Base-by-base conservation (phyloP, 2,888 invertebrate species). In the Schizaphis graminum region DNA sequence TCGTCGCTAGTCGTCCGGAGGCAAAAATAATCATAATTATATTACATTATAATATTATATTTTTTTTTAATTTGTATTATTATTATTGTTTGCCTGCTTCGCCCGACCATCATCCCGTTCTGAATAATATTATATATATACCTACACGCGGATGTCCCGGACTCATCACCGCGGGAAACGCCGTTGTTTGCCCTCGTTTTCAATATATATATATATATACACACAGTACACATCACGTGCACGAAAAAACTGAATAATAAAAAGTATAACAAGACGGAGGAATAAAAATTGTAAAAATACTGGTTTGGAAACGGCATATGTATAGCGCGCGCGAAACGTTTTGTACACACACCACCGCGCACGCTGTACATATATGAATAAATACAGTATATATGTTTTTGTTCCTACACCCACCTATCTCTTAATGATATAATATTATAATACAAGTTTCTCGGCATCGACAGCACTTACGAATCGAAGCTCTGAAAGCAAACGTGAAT, bases 121-220 rank as follows among this genome's bases (percentile, higher is more conserved):
- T 44, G 86, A 16, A 35, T 28, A 53, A 21, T 53, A 53, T 53
- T 53, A 53, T n/a, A 44, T n/a, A n/a, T 44, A n/a, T 77, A 35
- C 16, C 16, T 77, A 86, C 10, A 56, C 41, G 16, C 13, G 13
- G 41, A 21, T 21, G 35, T 35, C 35, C 35, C 77, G 77, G 77
- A 77, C 77, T 89, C 91, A 85, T 28, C 91, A 13, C 49, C 26
- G 5, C 56, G 10, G 56, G 21, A n/a, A 35, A 91, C 91, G 85
- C 84, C 85, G 91, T 91, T 86, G 56, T 85, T 44, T 86, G 57
- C 57, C 44, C 91, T 91, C 86, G 57, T 91, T 91, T 86, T 44
- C 28, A 35, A 77, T 41, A 35, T 35, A 24, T n/a, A 77, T 21
- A 77, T 77, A 53, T 53, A 47, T 47, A 47, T 0, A n/a, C n/a